Conservation (phyloP, 2,797 vertebrate genomes). For the Pipistrellus kuhlii region DNA sequence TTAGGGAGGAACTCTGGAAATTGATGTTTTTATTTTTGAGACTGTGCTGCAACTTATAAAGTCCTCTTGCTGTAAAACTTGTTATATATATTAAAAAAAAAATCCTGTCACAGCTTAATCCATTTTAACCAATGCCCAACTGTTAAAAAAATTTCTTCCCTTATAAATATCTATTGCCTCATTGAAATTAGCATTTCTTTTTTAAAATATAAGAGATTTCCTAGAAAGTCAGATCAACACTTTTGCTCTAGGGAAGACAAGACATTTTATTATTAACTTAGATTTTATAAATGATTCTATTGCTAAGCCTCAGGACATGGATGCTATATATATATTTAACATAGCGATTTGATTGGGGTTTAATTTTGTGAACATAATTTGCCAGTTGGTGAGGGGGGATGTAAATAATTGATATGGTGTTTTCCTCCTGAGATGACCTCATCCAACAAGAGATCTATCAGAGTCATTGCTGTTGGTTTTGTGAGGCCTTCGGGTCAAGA, state of each 20-base stretch:
- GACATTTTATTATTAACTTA: conserved; percentile 65
- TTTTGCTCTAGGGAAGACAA: conserved; percentile 17
- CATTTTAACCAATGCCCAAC: conserved; percentile 36
- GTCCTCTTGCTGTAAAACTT: neutral
- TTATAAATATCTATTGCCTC: neutral
- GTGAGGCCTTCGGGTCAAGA: neutral
- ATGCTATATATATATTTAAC: conserved; percentile 13
- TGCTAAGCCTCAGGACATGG: conserved; percentile 42
- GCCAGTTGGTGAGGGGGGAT: neutral
- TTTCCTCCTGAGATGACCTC: neutral
- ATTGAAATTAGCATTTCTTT: conserved; percentile 38
- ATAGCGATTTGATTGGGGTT: conserved; percentile 48
- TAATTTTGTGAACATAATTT: conserved; percentile 54
- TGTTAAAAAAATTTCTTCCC: neutral
- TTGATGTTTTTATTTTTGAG: neutral
- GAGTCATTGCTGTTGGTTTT: neutral
- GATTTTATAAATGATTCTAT: conserved; percentile 54
- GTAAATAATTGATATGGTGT: neutral
- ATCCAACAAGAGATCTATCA: neutral
- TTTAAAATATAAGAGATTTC: conserved; percentile 55
- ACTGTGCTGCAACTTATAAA: neutral
- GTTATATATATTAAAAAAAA: neutral
- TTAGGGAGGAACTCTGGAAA: neutral
- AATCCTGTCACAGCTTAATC: neutral
- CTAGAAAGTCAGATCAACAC: conserved; percentile 32